Evolutionary conservation across 2,888 invertebrate species (phyloP).

Genomic region (Ariolimax columbianus): DNA sequence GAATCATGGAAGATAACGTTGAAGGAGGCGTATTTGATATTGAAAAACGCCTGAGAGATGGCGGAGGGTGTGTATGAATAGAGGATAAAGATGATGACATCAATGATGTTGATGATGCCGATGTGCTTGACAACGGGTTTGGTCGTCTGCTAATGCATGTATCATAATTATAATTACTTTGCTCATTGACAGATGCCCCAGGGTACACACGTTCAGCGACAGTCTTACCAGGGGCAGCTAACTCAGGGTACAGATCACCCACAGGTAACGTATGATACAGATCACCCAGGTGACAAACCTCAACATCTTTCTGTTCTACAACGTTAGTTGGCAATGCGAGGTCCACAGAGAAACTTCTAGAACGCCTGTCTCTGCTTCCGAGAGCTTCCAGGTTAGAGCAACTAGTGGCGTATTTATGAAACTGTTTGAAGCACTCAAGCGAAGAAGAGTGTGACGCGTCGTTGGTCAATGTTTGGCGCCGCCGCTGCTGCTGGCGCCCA

Average conservation of each 20-base stretch:
- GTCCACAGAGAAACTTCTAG: conserved; percentile 27
- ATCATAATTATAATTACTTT: not conserved
- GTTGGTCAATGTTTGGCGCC: not conserved
- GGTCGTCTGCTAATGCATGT: not conserved
- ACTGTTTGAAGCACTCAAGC: not conserved
- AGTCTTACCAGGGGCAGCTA: not conserved
- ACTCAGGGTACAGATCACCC: not conserved
- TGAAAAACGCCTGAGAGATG: not conserved
- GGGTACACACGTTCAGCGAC: no score
- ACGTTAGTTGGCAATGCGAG: not conserved
- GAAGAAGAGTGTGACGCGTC: not conserved
- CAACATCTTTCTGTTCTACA: not conserved
- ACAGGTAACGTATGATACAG: not conserved
- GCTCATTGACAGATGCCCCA: not conserved
- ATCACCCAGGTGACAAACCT: not conserved
- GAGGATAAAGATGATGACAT: not conserved
- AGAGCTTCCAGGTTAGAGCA: conserved; percentile 19
- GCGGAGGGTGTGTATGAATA: not conserved
- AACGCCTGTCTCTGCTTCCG: no score
- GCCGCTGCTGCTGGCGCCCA: not conserved
- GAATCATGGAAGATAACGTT: not conserved
- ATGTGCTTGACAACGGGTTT: not conserved
- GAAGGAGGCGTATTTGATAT: no score
- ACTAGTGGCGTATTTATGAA: conserved; percentile 13
- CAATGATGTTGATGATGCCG: not conserved